These are phyloP conservation scores for Gadus chalcogrammus DNA, from an alignment of 2,113 vertebrate species.

Conservation along the genomic window DNA sequence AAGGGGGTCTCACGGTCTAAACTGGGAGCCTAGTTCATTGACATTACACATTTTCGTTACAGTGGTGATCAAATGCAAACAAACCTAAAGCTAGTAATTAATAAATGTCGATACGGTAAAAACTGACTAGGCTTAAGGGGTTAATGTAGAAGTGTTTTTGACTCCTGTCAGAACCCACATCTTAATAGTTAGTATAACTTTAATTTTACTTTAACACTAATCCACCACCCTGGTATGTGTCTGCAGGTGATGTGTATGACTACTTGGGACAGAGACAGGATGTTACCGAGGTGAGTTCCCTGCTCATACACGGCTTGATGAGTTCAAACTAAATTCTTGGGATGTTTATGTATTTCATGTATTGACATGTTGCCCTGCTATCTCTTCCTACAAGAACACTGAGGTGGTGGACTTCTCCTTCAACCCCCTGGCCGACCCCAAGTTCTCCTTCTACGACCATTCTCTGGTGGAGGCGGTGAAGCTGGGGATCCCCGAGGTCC, in stretches of 20 bases:
- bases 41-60: no score
- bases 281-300: conserved; percentile 76
- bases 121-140: no score
- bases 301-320: no score
- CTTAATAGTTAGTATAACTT: no score
- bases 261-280: conserved; percentile 71
- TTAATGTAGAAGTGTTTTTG: no score
- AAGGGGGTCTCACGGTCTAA: no score
- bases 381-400: conserved; percentile 64
- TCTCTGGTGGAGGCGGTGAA: conserved; percentile 85
- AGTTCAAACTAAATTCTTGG: not conserved
- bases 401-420: conserved; percentile 87
- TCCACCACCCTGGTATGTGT: not conserved
- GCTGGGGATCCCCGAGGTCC: conserved; percentile 67
- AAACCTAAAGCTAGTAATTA: no score
- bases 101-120: no score
- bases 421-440: conserved; percentile 82
- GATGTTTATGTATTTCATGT: not conserved
- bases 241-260: conserved; percentile 79
- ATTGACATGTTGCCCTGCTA: not conserved
- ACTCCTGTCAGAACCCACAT: no score
- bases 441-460: conserved; percentile 87
- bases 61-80: no score
- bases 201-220: no score
- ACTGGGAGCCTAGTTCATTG: no score